These are phyloP conservation scores for Dromaius novaehollandiae DNA, from an alignment of 2,113 vertebrate species.

Conservation along the genomic window DNA sequence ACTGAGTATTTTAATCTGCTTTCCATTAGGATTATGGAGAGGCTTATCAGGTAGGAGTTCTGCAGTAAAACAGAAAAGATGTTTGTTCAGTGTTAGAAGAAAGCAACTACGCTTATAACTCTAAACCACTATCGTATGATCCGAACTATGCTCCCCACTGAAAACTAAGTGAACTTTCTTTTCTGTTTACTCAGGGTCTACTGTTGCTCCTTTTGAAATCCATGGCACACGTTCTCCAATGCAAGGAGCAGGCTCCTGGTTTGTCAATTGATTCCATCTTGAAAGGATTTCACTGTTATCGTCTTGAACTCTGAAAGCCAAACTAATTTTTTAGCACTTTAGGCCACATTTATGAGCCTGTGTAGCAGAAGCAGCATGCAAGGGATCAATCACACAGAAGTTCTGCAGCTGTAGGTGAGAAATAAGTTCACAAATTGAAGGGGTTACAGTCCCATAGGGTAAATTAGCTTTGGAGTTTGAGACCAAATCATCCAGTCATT, in stretches of 20 bases:
- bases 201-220: background rate
- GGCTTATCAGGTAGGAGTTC: background rate
- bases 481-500: background rate
- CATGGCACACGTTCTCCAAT: background rate
- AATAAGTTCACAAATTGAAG: background rate
- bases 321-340: background rate
- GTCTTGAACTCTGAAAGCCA: background rate
- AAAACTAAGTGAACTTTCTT: background rate
- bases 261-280: background rate
- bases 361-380: background rate
- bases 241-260: background rate
- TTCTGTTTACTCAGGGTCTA: background rate
- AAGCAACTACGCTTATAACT: background rate
- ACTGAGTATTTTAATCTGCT: background rate
- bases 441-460: background rate
- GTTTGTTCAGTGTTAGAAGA: background rate
- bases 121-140: background rate
- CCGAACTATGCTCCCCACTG: background rate
- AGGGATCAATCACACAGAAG: background rate
- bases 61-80: background rate
- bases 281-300: background rate
- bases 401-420: background rate
- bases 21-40: background rate
- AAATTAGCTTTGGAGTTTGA: background rate
- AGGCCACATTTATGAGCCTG: background rate